phyloP scores from a whole-genome alignment of 53 echinoderm and acorn worm genomes.

The Patiria pectinifera region DNA sequence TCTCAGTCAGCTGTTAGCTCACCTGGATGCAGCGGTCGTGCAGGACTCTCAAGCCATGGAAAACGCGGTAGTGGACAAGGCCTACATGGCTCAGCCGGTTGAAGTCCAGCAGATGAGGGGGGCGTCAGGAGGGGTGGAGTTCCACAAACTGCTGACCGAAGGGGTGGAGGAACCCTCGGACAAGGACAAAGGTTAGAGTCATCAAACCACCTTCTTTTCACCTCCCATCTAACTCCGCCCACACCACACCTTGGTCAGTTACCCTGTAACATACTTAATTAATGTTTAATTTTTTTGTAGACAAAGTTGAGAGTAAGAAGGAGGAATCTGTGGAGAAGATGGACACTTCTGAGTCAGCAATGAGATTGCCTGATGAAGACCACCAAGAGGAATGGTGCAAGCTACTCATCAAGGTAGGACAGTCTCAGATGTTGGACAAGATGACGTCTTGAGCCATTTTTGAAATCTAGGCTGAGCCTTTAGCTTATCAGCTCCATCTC shows the following conservation, averaged over 20 bases:
- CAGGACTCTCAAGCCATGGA: conserved; percentile 89
- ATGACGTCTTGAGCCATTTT: too few relatives aligned
- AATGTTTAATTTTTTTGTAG: not conserved
- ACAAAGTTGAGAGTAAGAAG: conserved; percentile 10
- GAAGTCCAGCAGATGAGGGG: conserved; percentile 99
- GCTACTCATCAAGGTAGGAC: conserved; percentile 20
- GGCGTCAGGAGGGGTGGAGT: conserved; percentile 86
- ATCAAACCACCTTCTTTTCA: not conserved
- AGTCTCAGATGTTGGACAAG: not conserved
- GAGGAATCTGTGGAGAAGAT: conserved; percentile 18
- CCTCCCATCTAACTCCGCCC: not conserved
- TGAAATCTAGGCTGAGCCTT: too few relatives aligned
- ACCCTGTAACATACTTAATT: not conserved
- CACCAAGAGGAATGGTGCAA: conserved; percentile 20
- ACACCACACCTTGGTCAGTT: not conserved
- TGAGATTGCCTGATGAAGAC: not conserved
- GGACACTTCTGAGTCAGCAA: conserved; percentile 32
- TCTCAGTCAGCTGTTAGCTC: conserved; percentile 84
- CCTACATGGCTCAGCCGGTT: conserved; percentile 95
- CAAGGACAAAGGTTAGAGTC: conserved; percentile 40
- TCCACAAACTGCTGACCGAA: conserved; percentile 77
- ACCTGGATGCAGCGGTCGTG: conserved; percentile 84
- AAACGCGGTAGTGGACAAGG: conserved; percentile 92
- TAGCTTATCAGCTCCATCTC: too few relatives aligned
- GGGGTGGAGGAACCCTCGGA: conserved; percentile 51